Conservation (phyloP, 2,888 invertebrate species). For the Syrphus vitripennis region DNA sequence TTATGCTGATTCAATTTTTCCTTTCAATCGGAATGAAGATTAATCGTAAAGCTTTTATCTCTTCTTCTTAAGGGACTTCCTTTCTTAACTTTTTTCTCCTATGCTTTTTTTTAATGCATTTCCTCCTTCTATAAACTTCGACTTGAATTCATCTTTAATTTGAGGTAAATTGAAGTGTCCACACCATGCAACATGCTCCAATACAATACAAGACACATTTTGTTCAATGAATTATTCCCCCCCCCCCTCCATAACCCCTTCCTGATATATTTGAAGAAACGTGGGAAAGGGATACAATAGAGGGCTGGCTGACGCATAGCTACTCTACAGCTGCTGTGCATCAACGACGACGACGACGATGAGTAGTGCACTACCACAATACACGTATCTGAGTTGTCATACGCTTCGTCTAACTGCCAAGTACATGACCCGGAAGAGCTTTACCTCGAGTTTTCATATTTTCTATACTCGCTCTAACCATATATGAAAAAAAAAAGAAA, state of each 20-base stretch:
- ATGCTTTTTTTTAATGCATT: background rate
- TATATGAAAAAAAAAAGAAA: background rate
- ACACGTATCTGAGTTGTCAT: slow-evolving; percentile 47
- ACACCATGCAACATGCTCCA: slow-evolving; percentile 9
- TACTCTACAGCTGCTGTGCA: slow-evolving; percentile 8
- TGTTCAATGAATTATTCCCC: background rate
- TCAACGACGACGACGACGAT: background rate
- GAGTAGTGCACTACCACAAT: background rate
- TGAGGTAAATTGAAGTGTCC: slow-evolving; percentile 52
- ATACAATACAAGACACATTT: background rate
- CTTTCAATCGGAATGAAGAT: slow-evolving; percentile 72
- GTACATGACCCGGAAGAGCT: slow-evolving; percentile 52
- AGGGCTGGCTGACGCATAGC: background rate
- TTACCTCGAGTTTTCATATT: slow-evolving; percentile 35
- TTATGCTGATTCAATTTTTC: slow-evolving; percentile 57
- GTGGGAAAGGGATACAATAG: slow-evolving; percentile 51
- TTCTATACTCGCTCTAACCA: background rate
- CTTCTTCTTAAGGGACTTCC: slow-evolving; percentile 55
- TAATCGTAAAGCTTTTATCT: slow-evolving; percentile 69
- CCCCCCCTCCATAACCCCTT: background rate
- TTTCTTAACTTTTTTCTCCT: background rate
- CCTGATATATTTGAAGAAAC: background rate
- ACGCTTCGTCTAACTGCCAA: slow-evolving; percentile 42
- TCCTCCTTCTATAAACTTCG: background rate
- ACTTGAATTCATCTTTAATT: slow-evolving; percentile 49